Evolutionary conservation across 2,888 invertebrate species (phyloP), one percentile per base, ranked within the genome.

Genomic region (Macaria liturata): DNA sequence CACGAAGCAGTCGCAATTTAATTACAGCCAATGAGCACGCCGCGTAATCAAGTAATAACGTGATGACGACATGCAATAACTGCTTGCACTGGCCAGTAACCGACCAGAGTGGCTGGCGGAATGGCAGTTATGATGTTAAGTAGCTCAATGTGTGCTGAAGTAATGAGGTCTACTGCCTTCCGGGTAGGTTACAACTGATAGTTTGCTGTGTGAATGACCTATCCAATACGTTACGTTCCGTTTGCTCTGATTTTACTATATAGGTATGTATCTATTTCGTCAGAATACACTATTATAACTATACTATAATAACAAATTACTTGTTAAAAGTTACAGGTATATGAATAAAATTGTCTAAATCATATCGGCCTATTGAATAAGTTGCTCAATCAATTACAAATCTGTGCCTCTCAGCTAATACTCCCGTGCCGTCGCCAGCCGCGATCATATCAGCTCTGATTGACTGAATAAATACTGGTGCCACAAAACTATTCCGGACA

Each of bases 11-110:
- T 78, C 84, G 84, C 87, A 88, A 86, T 86, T 80, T 85, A 85
- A 88, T 88, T 88, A 88, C 73, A 52, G 71, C 80, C 81, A 80
- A 86, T 87, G 82, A 86, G 76, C 71, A 71, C 73, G 70, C 75
- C 71, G 74, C 76, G 81, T 86, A 88, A 88, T 86, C 79, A 80
- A 81, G 78, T 86, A 85, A 86, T 86, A 85, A 9, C 49, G 51
- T 47, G 60, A 60, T 60, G 55, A 60, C 60, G 56, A 31, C 59
- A 59, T 55, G 54, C 9, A 46, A 54, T 54, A 47, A 9, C 48
- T 39, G 9, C 52, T 52, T 57, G 56, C 46, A 30, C 45, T 45
- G 6, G 6, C 57, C 49, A 39, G 43, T 55, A 51, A 54, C 47
- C 20, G 20, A 20, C 20, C 20, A 20, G 20, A 20, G 20, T 51